Base-by-base conservation (phyloP, 2,797 vertebrate genomes). In the Girardinus metallicus region DNA sequence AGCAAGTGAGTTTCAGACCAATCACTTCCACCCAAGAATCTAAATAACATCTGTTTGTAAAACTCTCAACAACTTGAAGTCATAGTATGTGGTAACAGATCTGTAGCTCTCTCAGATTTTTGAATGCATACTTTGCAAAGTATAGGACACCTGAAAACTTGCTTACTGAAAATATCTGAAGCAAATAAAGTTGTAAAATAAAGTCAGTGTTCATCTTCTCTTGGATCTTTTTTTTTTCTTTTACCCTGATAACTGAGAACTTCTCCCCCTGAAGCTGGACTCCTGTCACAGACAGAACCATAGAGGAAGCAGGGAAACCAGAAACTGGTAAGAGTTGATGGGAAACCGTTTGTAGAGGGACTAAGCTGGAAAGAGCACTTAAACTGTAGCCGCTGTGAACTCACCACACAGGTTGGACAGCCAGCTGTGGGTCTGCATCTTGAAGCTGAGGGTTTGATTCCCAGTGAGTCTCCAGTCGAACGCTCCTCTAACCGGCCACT, bases 381-480 rank as follows among this genome's bases (percentile, higher is more conserved):
- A 15, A 29, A 53, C 12, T 41, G 12, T 3, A n/a, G 47, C 31
- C 73, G 62, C 41, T 76, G 16, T 75, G 29, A 73, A 85, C 94
- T 95, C 95, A 97, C 96, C 90, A 94, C 89, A 97, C 86, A 77
- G 97, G 97, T 78, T 92, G 93, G 87, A 96, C 81, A 79, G 95
- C 93, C 80, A 92, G 95, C 80, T 89, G 89, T 47, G 89, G 93
- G 86, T 93, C 90, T 82, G 94, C 92, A 76, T 9, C 74, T 70
- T 79, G 79, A 57, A 83, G 83, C 77, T 92, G 90, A 4, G 94
- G 90, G 85, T 96, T 74, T 11, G 90, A 90, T 73, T 97, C 96
- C 97, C 97, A 97, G 60, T 91, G 91, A 98, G 94, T 80, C 95
- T 97, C 97, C 97, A 98, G 81, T 98, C 95, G 83, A 98, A 96